Base-by-base conservation (phyloP, 2,113 vertebrate species). In the Hippopotamus amphibius region DNA sequence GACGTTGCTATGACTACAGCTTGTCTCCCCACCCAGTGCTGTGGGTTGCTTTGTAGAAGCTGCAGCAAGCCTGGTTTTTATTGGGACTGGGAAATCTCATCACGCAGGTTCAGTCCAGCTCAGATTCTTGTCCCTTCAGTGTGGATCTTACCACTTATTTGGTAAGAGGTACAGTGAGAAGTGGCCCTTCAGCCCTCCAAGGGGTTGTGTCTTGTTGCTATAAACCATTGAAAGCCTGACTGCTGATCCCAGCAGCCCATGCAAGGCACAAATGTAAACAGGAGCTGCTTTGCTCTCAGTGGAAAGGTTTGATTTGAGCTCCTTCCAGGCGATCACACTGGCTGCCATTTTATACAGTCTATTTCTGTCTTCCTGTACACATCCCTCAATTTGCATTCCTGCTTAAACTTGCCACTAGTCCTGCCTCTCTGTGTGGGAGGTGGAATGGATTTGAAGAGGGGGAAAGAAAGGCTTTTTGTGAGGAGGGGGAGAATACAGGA, bases 281-380 rank as follows among this genome's bases (percentile, higher is more conserved):
- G 96, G 96, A 81, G 41, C 92, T 46, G 84, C 98, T 98, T 98
- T 98, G 68, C 85, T 98, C 96, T 92, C 97, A 82, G 97, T 97
- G 97, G 98, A 98, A 98, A 98, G 98, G 97, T 98, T 98, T 98
- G 96, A 98, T 83, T 98, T 99, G 97, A 97, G 90, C 26, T 93
- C 43, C 46, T 96, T 99, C 98, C 98, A 99, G 98, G 97, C 85
- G 61, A 98, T 98, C 98, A 98, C 96, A 98, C 98, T 98, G 98
- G 97, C 97, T 98, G 97, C 98, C 97, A 97, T 98, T 98, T 99
- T 98, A 98, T 98, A 98, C 98, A 98, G 97, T 98, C 98, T 98
- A 95, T 98, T 98, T 98, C 96, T 96, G 95, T 98, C 90, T 94
- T 90, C 96, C 97, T 98, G 98, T 98, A 98, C 96, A 98, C 97